These are phyloP conservation scores for Orthonyx spaldingii DNA, from an alignment of 2,113 vertebrate species.

Conservation along the genomic window DNA sequence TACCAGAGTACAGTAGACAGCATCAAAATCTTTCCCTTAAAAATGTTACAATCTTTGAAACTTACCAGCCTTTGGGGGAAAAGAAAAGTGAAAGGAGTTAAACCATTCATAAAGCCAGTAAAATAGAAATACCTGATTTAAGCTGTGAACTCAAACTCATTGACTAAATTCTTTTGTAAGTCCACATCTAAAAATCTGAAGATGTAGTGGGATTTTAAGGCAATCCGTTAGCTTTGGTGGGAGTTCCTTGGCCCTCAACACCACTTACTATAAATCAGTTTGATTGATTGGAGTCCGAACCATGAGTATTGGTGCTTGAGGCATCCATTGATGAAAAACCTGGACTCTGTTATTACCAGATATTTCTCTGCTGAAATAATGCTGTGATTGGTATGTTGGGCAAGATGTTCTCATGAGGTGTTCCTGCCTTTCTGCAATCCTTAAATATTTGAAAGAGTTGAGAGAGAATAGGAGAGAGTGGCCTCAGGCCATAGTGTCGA, in stretches of 20 bases:
- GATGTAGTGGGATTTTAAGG: not conserved
- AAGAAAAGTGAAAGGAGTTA: not conserved
- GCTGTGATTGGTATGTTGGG: not conserved
- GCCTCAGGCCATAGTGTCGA: not conserved
- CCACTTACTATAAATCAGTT: not conserved
- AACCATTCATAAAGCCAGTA: not conserved
- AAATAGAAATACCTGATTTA: not conserved
- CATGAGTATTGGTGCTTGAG: not conserved
- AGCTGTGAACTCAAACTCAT: not conserved
- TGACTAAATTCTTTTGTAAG: not conserved
- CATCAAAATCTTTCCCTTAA: not conserved
- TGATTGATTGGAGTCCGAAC: not conserved
- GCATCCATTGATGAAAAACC: not conserved
- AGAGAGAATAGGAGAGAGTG: not conserved
- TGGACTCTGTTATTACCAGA: not conserved
- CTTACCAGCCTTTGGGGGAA: not conserved
- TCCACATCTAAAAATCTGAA: not conserved
- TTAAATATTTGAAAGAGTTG: conserved; percentile 30
- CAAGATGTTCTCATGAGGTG: not conserved
- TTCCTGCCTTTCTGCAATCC: not conserved
- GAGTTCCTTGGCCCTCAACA: not conserved
- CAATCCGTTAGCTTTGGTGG: fast-evolving
- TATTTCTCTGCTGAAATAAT: not conserved
- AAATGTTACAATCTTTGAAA: not conserved
- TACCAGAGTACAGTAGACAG: not conserved